A percentile compares a stretch with the other conserved stretches of the same genome.
phyloP scores from a whole-genome alignment of 2,888 invertebrate species.

The Phymatocera aterrima region DNA sequence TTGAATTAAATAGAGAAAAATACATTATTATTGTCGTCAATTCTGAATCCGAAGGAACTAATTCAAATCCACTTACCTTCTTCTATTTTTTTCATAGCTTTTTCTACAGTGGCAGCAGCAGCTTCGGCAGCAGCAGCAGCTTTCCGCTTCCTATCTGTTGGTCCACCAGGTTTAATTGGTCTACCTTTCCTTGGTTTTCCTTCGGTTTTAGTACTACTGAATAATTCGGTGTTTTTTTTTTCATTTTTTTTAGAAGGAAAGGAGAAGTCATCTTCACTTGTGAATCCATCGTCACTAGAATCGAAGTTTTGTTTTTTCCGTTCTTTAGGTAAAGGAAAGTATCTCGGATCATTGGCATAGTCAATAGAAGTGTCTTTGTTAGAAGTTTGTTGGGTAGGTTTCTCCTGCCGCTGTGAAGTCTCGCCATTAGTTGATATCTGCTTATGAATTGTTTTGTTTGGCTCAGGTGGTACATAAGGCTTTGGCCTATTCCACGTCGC shows the following conservation, averaged over 20 bases:
- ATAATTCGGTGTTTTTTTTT: slow-evolving; percentile 55
- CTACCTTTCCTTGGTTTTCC: slow-evolving; percentile 72
- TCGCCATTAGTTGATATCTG: slow-evolving; percentile 55
- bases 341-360: slow-evolving; percentile 81
- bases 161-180: slow-evolving; percentile 74
- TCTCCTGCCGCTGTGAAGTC: slow-evolving; percentile 49
- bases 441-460: slow-evolving; percentile 53
- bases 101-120: slow-evolving; percentile 57
- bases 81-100: slow-evolving; percentile 78
- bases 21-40: neutral
- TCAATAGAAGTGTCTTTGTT: slow-evolving; percentile 76
- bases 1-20: slow-evolving; percentile 4
- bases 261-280: slow-evolving; percentile 77
- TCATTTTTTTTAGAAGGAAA: slow-evolving; percentile 66
- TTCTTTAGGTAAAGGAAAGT: slow-evolving; percentile 85
- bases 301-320: slow-evolving; percentile 82
- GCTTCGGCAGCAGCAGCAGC: slow-evolving; percentile 72
- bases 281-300: slow-evolving; percentile 81
- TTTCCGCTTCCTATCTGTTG: slow-evolving; percentile 72
- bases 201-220: slow-evolving; percentile 58
- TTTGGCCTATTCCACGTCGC: slow-evolving; percentile 80
- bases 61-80: slow-evolving; percentile 61
- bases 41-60: neutral
- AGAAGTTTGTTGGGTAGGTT: slow-evolving; percentile 54
- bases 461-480: slow-evolving; percentile 64